These are phyloP conservation scores for Xylota segnis DNA, from an alignment of 2,888 invertebrate genomes.

Conservation along the genomic window DNA sequence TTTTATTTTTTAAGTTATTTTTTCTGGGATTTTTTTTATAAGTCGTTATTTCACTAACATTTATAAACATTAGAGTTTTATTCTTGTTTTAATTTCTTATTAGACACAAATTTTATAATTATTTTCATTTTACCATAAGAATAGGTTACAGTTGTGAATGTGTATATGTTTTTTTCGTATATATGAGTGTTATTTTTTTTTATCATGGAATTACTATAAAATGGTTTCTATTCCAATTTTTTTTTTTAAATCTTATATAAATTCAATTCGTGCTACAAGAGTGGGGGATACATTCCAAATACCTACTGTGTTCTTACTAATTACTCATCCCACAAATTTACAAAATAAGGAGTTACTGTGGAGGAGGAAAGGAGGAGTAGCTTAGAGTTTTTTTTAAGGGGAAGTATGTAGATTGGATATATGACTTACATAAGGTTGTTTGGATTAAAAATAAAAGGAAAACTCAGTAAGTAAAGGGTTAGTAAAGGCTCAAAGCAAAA, in stretches of 20 bases:
- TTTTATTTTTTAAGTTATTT: constrained; percentile 10
- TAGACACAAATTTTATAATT: constrained; percentile 62
- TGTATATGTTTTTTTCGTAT: constrained; percentile 60
- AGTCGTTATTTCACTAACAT: constrained; percentile 48
- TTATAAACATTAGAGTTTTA: constrained; percentile 38
- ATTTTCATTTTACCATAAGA: constrained; percentile 71
- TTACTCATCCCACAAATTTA: constrained; percentile 16
- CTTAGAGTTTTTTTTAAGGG: not conserved
- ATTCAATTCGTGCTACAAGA: constrained; percentile 53
- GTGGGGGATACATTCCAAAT: constrained; percentile 45
- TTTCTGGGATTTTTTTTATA: constrained; percentile 21
- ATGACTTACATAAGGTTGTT: no score
- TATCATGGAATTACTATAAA: constrained; percentile 32
- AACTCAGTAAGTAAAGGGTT: not conserved
- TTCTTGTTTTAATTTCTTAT: constrained; percentile 28
- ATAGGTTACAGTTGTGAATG: constrained; percentile 65
- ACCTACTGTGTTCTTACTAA: constrained; percentile 39
- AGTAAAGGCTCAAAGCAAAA: no score
- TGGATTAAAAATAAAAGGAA: no score
- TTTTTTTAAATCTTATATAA: constrained; percentile 43
- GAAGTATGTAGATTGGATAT: not conserved
- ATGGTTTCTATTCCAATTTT: constrained; percentile 60
- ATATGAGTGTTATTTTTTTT: constrained; percentile 46
- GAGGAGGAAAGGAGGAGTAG: no score
- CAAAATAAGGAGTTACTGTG: not conserved